Conservation (phyloP, 1,140 invertebrate genomes). For the Hetaerina americana region DNA sequence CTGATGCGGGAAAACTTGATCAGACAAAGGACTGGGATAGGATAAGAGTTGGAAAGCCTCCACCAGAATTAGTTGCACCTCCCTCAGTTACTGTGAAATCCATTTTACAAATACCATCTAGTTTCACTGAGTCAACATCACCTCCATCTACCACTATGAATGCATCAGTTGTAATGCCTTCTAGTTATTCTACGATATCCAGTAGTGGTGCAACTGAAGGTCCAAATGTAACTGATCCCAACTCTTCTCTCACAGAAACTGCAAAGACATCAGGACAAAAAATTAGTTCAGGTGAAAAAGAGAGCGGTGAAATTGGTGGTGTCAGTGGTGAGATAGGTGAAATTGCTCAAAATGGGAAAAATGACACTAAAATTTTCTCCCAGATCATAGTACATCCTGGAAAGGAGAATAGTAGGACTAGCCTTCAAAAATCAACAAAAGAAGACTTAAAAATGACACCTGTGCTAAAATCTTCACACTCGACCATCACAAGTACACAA, state of each 20-base stretch:
- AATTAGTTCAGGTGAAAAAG: not conserved
- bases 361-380: not conserved
- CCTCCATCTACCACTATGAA: not conserved
- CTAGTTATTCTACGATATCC: not conserved
- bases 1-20: conserved; percentile 14
- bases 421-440: no score
- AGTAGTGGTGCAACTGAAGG: not conserved
- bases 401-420: not conserved
- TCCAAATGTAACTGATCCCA: not conserved
- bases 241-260: not conserved
- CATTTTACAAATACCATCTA: not conserved
- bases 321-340: not conserved
- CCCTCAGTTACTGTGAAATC: conserved; percentile 3
- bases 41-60: conserved; percentile 10
- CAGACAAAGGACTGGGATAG: conserved; percentile 15
- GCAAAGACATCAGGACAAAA: not conserved
- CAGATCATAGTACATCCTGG: not conserved
- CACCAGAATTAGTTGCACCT: conserved; percentile 4
- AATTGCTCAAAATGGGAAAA: not conserved
- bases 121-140: not conserved
- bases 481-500: no score
- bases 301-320: not conserved
- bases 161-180: not conserved
- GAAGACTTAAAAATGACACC: no score
- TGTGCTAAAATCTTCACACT: no score